Conservation (phyloP, 2,888 invertebrate species). For the Metalampra italica region DNA sequence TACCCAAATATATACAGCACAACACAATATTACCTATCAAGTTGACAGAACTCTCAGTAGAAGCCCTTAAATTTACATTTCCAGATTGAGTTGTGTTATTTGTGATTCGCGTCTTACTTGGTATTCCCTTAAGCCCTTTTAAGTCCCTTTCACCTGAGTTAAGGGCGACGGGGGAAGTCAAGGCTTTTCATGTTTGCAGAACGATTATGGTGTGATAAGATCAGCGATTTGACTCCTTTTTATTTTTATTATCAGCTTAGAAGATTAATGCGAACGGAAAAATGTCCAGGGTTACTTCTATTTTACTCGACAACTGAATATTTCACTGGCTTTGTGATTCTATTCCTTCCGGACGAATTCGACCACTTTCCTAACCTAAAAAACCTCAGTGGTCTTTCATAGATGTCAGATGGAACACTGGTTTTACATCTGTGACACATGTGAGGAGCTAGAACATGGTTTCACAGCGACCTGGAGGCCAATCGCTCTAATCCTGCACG, state of each 20-base stretch:
- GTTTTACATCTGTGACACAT: too few species aligned
- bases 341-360: too few species aligned
- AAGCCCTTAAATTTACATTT: constrained; percentile 36
- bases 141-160: constrained; percentile 21
- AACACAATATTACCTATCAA: background rate
- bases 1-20: too few species aligned
- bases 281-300: background rate
- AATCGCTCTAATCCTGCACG: too few species aligned
- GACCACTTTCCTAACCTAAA: too few species aligned
- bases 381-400: too few species aligned
- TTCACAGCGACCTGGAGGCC: too few species aligned
- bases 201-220: constrained; percentile 14
- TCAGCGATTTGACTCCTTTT: constrained; percentile 16
- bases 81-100: constrained; percentile 32
- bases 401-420: too few species aligned
- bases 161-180: constrained; percentile 15
- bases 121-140: constrained; percentile 20
- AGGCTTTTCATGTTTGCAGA: constrained; percentile 13
- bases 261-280: constrained; percentile 2
- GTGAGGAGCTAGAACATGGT: too few species aligned
- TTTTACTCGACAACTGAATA: too few species aligned
- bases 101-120: constrained; percentile 22
- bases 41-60: background rate
- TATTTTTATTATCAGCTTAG: constrained; percentile 9
- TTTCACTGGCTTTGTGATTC: too few species aligned